Base-by-base conservation (phyloP, 2,888 invertebrate genomes). In the Polylopha cassiicola region DNA sequence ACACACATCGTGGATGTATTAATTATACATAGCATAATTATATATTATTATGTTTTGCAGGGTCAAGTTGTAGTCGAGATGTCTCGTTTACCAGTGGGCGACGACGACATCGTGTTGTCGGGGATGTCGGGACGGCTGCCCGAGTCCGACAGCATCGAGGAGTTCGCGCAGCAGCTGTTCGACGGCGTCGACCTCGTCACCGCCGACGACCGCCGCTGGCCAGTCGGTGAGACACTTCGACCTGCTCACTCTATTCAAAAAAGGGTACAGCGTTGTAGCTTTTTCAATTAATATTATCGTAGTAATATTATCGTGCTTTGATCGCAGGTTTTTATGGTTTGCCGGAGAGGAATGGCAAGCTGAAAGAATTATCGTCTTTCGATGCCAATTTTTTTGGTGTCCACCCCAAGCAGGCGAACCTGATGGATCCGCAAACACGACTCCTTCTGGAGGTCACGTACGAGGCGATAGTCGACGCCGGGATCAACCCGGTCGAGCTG, bases 121-220 rank as follows among this genome's bases (percentile, higher is more conserved):
- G n/a, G n/a, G n/a, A n/a, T n/a, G n/a, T n/a, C n/a, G n/a, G n/a
- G n/a, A n/a, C n/a, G n/a, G n/a, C n/a, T n/a, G n/a, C n/a, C n/a
- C n/a, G n/a, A n/a, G n/a, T n/a, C n/a, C n/a, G n/a, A n/a, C n/a
- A n/a, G n/a, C n/a, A n/a, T n/a, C n/a, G n/a, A n/a, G 13, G 95
- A 96, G 72, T 95, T 96, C 70, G 91, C 90, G 63, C 88, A 92
- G 55, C 90, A 95, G 68, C 87, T 97, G 13, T 91, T 93, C 67
- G 90, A 91, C 43, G 92, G 93, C 13, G 87, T 93, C 18, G 95
- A 96, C 64, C 89, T 96, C 87, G 90, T 96, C 16, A 95, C 93
- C 11, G 94, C 92, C 57, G 94, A 94, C 67, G 91, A 91, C 37
- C 81, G 93, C 46, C 85, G 95, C 67, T 95, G 95, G 95, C 88